Conservation (phyloP, 2,797 vertebrate species). For the Sciurus vulgaris region DNA sequence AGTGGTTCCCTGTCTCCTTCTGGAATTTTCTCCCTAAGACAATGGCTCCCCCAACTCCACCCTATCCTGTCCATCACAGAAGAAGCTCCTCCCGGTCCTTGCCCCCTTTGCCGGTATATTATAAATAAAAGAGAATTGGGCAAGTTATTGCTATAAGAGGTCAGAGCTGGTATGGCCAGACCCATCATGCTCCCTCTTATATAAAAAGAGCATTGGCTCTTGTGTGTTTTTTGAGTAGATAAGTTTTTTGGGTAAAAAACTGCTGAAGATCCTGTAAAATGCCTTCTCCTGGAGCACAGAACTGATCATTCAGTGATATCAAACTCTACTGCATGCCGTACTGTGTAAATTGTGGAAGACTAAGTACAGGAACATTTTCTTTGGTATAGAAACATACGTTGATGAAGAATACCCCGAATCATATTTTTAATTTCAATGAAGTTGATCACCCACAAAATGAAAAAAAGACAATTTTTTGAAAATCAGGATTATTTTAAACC, state of each 20-base stretch:
- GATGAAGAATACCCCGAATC: not conserved
- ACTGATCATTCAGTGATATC: not conserved
- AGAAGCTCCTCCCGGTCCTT: too few relatives aligned
- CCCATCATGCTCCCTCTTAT: too few relatives aligned
- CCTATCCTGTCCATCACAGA: too few relatives aligned
- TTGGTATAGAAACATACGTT: not conserved
- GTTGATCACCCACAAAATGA: not conserved
- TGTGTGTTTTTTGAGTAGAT: too few relatives aligned
- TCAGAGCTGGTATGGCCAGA: too few relatives aligned
- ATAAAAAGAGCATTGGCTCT: too few relatives aligned
- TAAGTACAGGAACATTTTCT: not conserved
- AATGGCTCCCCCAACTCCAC: too few relatives aligned
- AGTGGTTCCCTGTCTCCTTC: too few relatives aligned
- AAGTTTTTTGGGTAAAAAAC: not conserved
- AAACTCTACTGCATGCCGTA: not conserved
- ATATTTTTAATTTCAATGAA: slow-evolving; percentile 6
- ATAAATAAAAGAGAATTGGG: too few relatives aligned
- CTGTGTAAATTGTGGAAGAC: not conserved
- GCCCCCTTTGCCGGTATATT: too few relatives aligned
- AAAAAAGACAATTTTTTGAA: not conserved
- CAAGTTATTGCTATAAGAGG: too few relatives aligned
- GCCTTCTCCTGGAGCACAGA: not conserved
- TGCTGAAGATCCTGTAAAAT: not conserved
- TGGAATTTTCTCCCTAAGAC: too few relatives aligned
- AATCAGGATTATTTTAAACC: not conserved